These are phyloP conservation scores for Myrmecophaga tridactyla DNA, from an alignment of 2,113 vertebrate species.

Conservation along the genomic window DNA sequence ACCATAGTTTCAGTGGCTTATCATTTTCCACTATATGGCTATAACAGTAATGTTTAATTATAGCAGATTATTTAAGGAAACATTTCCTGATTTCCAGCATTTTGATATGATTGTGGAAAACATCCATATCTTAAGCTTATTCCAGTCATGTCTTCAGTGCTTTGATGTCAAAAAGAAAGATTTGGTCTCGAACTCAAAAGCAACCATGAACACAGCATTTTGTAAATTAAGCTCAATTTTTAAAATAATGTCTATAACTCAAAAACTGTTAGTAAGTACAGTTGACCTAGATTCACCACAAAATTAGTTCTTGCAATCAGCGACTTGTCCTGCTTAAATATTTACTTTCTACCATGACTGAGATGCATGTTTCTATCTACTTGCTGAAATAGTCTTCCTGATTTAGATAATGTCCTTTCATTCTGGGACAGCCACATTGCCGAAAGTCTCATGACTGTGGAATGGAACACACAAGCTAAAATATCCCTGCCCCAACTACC, in stretches of 20 bases:
- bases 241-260: not conserved
- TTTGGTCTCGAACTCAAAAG: not conserved
- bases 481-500: not conserved
- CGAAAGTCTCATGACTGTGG: not conserved
- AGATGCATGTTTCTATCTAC: not conserved
- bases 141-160: not conserved
- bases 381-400: not conserved
- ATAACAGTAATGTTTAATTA: not conserved
- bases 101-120: not conserved
- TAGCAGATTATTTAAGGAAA: not conserved
- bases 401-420: not conserved
- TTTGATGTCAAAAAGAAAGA: not conserved
- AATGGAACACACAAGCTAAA: not conserved
- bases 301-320: slow-evolving; percentile 35
- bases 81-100: not conserved
- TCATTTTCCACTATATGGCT: not conserved
- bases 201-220: not conserved
- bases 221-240: not conserved
- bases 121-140: not conserved
- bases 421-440: not conserved
- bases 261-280: not conserved
- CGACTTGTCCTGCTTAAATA: not conserved
- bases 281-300: not conserved
- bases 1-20: not conserved
- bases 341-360: not conserved